A percentile compares a stretch with the other conserved stretches of the same genome.
Conservation (phyloP, 64 coral and sea anemone genomes). For the Orbicella faveolata region DNA sequence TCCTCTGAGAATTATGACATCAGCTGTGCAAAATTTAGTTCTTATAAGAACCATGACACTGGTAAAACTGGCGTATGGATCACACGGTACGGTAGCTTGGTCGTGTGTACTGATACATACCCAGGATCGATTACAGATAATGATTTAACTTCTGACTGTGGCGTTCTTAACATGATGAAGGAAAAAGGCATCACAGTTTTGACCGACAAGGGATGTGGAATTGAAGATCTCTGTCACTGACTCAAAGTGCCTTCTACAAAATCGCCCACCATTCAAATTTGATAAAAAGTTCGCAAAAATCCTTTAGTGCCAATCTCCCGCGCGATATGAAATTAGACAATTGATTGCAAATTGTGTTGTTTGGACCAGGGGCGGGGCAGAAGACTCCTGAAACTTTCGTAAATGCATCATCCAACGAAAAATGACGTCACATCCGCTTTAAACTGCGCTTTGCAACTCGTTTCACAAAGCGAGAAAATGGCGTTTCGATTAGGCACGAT, state of each 20-base stretch:
- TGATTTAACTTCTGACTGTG: conserved; percentile 63
- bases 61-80: conserved; percentile 69
- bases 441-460: no score
- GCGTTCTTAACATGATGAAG: conserved; percentile 60
- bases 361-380: no score
- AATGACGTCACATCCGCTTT: no score
- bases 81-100: conserved; percentile 54
- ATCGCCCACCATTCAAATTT: conserved; percentile 61
- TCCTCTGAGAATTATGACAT: conserved; percentile 52
- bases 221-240: conserved; percentile 49
- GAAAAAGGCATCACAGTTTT: background rate
- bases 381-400: no score
- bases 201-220: conserved; percentile 77
- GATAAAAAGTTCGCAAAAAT: conserved; percentile 65
- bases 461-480: no score
- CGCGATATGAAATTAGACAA: conserved; percentile 51
- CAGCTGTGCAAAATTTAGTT: conserved; percentile 52
- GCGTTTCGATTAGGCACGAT: no score
- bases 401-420: no score
- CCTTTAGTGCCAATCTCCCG: conserved; percentile 48
- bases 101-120: conserved; percentile 59
- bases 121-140: conserved; percentile 60
- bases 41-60: conserved; percentile 65
- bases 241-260: conserved; percentile 52
- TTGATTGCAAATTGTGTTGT: background rate